Conservation (phyloP, 2,888 invertebrate genomes). For the Vanessa cardui region DNA sequence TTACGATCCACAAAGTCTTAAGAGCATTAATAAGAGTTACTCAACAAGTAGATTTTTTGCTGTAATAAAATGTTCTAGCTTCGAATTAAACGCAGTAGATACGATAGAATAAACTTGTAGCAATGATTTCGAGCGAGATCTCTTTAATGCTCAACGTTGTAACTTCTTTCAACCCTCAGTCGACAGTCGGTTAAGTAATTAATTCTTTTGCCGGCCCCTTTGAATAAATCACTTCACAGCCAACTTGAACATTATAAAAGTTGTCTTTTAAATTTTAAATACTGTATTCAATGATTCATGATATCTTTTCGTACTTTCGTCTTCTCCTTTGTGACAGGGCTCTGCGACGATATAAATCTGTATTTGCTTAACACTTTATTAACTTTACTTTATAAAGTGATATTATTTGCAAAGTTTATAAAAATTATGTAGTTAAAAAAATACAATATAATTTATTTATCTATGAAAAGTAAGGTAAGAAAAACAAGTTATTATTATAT, state of each 20-base stretch:
- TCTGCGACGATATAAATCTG: background rate
- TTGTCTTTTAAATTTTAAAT: constrained; percentile 48
- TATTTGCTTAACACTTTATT: background rate
- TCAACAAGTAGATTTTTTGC: constrained; percentile 8
- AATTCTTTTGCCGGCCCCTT: constrained; percentile 64
- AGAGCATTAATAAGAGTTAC: constrained; percentile 2
- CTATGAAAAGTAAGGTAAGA: background rate
- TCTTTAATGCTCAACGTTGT: constrained; percentile 46
- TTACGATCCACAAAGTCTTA: background rate
- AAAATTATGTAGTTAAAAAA: no score
- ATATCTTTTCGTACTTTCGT: constrained; percentile 31
- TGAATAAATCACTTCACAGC: constrained; percentile 60
- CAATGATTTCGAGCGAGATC: constrained; percentile 33
- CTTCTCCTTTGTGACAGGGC: constrained; percentile 18
- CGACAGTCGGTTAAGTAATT: constrained; percentile 64
- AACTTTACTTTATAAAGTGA: constrained; percentile 14
- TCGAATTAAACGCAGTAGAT: constrained; percentile 18
- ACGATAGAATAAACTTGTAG: constrained; percentile 26
- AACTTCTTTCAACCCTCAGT: constrained; percentile 53
- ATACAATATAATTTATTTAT: background rate
- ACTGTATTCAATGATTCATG: constrained; percentile 40
- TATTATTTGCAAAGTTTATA: constrained; percentile 1
- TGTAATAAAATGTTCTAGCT: constrained; percentile 11
- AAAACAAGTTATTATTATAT: constrained; percentile 1
- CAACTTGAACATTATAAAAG: constrained; percentile 51